These are phyloP conservation scores for Calyptommatus sinebrachiatus DNA, from an alignment of 2,113 vertebrate genomes.

Conservation along the genomic window DNA sequence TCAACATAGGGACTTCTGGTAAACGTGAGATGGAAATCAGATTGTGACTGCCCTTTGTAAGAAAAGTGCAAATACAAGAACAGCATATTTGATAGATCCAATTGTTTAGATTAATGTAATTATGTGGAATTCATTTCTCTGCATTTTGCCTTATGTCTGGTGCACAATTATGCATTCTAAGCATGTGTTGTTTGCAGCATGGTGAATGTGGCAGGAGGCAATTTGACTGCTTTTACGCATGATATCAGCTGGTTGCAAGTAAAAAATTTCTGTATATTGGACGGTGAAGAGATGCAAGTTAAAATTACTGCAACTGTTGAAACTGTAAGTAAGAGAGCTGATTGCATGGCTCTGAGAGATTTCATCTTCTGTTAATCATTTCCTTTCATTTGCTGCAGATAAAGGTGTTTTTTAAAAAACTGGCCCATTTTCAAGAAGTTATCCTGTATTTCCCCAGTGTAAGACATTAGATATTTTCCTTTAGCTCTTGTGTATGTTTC, in stretches of 20 bases:
- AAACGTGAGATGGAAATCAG: background rate
- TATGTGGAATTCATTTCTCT: slow-evolving; percentile 6
- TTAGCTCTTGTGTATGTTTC: background rate
- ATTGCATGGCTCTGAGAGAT: background rate
- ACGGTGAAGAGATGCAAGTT: slow-evolving; percentile 64
- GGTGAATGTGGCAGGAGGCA: slow-evolving; percentile 47
- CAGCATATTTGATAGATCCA: background rate
- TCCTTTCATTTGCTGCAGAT: background rate
- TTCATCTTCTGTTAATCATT: background rate
- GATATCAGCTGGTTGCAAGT: slow-evolving; percentile 83
- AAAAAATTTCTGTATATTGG: slow-evolving; percentile 70
- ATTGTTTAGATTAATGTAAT: background rate
- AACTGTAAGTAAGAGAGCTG: slow-evolving; percentile 74
- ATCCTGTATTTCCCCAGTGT: background rate
- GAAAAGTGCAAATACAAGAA: too few species aligned
- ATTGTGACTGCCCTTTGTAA: background rate
- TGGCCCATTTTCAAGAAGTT: background rate
- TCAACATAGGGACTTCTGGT: background rate
- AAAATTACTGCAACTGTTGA: slow-evolving; percentile 79
- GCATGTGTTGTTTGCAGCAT: slow-evolving; percentile 55
- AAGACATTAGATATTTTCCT: background rate
- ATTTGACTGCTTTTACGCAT: slow-evolving; percentile 46
- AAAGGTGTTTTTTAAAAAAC: background rate
- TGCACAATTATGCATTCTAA: slow-evolving; percentile 4
- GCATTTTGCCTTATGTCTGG: background rate